Evolutionary conservation across 2,888 invertebrate genomes (phyloP), one percentile per base, ranked within the genome.

Genomic region (Cistogaster globosa): DNA sequence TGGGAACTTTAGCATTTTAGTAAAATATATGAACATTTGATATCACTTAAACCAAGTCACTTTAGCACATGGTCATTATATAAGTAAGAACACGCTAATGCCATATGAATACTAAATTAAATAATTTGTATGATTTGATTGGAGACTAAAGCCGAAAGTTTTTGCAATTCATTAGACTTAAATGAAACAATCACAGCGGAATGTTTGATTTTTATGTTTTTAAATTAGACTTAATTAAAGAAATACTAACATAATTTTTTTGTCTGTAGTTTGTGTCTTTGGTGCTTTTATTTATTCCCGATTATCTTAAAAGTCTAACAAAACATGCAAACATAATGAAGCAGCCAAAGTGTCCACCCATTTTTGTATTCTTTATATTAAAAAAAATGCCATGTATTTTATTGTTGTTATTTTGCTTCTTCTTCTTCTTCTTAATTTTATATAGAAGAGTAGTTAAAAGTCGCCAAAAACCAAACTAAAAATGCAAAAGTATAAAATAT

Each of bases 151-250:
- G 65, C 75, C 78, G 81, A 82, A 85, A 87, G 84, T 77, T 77
- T 86, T 86, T 87, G 87, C 87, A 87, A 87, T 87, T 87, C 86
- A 87, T 87, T 88, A 87, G 71, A 36, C 78, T 48, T 20, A 69
- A 75, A 75, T 69, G 38, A 78, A 69, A 69, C n/a, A 80, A 80
- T 84, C 68, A 77, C 57, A 72, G 16, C 58, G 83, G 26, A 26
- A 26, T 4, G 26, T 85, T 87, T 84, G 63, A 20, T 74, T 86
- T 87, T 87, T 87, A 86, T 82, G 84, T 62, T 86, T 86, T 86
- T 71, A 85, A 84, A 75, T 65, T 20, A 67, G 42, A 53, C 77
- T 74, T 69, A 32, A 36, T n/a, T 2, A 38, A 36, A 45, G 36
- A 65, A 45, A 82, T 32, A 65, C 60, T 55, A 45, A 53, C 42